Conservation (phyloP, 1,140 invertebrate species). For the Phenacoccus solenopsis region DNA sequence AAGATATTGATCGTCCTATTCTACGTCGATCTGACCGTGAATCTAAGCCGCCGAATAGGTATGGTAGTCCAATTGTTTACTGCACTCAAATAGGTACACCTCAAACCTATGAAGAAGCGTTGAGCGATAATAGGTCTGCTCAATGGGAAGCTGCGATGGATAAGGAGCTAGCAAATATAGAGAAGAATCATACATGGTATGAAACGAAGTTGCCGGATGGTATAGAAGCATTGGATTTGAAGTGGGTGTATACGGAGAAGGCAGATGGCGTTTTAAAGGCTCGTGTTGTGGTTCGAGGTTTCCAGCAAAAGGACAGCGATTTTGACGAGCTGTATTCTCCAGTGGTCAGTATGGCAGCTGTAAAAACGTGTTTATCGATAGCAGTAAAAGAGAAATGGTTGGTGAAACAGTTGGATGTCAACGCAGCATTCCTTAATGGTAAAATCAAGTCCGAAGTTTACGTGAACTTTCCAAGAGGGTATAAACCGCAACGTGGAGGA, state of each 20-base stretch:
- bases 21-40: neutral
- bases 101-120: constrained; percentile 26
- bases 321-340: constrained; percentile 26
- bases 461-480: constrained; percentile 10
- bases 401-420: constrained; percentile 7
- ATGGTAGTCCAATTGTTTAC: neutral
- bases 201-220: neutral
- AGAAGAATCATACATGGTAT: constrained; percentile 18
- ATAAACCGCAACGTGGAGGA: neutral
- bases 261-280: constrained; percentile 25
- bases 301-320: constrained; percentile 22
- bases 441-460: neutral
- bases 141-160: constrained; percentile 21
- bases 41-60: neutral
- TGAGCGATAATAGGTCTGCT: constrained; percentile 22
- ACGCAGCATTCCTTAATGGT: constrained; percentile 3
- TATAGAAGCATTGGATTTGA: constrained; percentile 12
- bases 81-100: neutral
- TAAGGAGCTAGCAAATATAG: constrained; percentile 23
- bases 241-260: constrained; percentile 32
- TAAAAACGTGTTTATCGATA: neutral
- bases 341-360: neutral
- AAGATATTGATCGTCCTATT: neutral
- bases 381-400: neutral
- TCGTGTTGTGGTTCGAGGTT: constrained; percentile 27